phyloP scores from a whole-genome alignment of 2,888 invertebrate species.

The Drosophila buzzatii region DNA sequence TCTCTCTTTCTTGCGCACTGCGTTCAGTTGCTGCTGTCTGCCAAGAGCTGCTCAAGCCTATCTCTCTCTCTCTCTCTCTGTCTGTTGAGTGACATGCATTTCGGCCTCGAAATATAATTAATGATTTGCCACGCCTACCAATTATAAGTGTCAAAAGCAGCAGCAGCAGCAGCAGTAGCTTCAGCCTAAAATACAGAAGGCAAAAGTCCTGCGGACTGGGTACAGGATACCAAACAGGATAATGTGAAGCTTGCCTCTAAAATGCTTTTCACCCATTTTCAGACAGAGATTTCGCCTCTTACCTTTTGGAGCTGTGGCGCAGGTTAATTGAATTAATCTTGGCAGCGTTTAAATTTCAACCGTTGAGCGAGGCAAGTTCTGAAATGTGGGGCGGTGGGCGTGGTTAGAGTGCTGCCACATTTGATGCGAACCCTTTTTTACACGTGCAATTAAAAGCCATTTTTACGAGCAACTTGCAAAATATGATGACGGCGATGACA shows the following conservation, averaged over 20 bases:
- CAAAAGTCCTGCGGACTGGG: slow-evolving; percentile 6
- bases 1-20: not conserved
- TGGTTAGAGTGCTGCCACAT: slow-evolving; percentile 44
- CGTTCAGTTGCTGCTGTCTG: not conserved
- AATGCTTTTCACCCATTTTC: slow-evolving; percentile 47
- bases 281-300: slow-evolving; percentile 32
- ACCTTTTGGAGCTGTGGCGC: slow-evolving; percentile 35
- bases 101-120: slow-evolving; percentile 74
- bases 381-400: not conserved
- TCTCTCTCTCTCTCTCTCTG: not conserved
- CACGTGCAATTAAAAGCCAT: slow-evolving; percentile 75
- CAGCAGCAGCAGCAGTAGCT: slow-evolving; percentile 38
- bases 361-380: slow-evolving; percentile 19
- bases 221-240: slow-evolving; percentile 13
- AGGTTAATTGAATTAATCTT: slow-evolving; percentile 78
- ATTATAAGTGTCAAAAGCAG: slow-evolving; percentile 78
- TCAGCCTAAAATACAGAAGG: slow-evolving; percentile 8
- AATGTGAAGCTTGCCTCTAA: slow-evolving; percentile 30
- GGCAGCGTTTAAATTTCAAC: slow-evolving; percentile 64
- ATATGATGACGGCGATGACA: slow-evolving; percentile 64
- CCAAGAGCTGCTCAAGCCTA: not conserved
- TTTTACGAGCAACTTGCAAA: slow-evolving; percentile 76
- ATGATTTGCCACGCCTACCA: slow-evolving; percentile 77
- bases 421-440: slow-evolving; percentile 69
- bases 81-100: slow-evolving; percentile 67